These are phyloP conservation scores for Elegia similella DNA, from an alignment of 2,888 invertebrate genomes.

Conservation along the genomic window DNA sequence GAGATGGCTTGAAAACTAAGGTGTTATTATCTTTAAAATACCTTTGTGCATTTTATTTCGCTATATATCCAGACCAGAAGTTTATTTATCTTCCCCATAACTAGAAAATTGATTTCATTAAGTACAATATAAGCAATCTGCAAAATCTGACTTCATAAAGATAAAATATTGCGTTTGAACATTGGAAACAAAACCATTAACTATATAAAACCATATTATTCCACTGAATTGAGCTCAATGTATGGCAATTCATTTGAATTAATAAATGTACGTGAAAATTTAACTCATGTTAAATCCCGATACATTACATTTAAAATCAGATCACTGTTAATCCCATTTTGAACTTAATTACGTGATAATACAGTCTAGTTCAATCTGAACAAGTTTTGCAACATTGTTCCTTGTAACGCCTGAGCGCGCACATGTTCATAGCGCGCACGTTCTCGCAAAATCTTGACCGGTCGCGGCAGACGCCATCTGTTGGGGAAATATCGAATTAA, in stretches of 20 bases:
- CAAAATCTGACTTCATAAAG: background rate
- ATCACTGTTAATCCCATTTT: slow-evolving; percentile 10
- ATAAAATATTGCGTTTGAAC: background rate
- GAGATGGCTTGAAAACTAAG: too few species aligned
- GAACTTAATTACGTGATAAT: slow-evolving; percentile 18
- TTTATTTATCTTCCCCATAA: too few species aligned
- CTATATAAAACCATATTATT: background rate
- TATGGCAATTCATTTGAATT: background rate
- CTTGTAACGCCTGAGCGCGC: slow-evolving; percentile 90
- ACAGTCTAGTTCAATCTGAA: slow-evolving; percentile 46
- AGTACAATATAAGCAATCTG: background rate
- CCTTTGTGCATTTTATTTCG: too few species aligned
- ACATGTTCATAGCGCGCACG: slow-evolving; percentile 93
- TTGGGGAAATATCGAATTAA: slow-evolving; percentile 34
- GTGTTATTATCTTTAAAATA: too few species aligned
- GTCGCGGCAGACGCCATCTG: slow-evolving; percentile 88
- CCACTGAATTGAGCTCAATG: background rate
- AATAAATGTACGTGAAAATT: background rate
- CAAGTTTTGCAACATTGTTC: slow-evolving; percentile 95
- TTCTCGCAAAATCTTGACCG: slow-evolving; percentile 92
- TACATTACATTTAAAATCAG: background rate
- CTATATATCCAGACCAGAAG: too few species aligned
- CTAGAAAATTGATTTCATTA: too few species aligned
- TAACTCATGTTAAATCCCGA: background rate
- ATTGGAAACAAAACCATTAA: background rate